Conservation (phyloP, 2,888 invertebrate genomes). For the Rhabditophanes sp. region DNA sequence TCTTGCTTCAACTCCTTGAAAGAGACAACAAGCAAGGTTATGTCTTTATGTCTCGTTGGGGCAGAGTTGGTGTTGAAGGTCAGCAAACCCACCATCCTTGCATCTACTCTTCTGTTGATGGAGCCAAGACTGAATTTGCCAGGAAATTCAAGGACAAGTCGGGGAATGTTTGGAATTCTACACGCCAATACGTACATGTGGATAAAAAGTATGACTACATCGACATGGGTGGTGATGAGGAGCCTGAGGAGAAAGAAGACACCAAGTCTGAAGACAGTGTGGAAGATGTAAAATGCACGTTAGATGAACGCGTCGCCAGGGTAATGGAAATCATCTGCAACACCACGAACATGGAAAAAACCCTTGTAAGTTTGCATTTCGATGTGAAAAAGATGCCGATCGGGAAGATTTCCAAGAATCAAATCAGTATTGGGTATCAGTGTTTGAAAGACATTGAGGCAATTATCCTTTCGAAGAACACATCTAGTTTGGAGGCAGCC, state of each 20-base stretch:
- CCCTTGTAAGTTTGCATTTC: conserved; percentile 47
- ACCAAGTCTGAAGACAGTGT: conserved; percentile 66
- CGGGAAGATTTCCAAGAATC: conserved; percentile 77
- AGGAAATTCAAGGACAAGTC: conserved; percentile 4
- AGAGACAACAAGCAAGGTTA: conserved; percentile 44
- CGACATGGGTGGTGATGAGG: not conserved
- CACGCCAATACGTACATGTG: conserved; percentile 52
- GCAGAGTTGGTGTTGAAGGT: no score
- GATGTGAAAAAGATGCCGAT: conserved; percentile 95
- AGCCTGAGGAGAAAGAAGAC: conserved; percentile 43
- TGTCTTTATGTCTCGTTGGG: conserved; percentile 50
- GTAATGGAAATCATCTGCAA: no score
- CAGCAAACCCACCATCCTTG: no score
- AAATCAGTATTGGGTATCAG: conserved; percentile 68
- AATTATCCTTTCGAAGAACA: conserved; percentile 11
- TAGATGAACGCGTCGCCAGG: conserved; percentile 84
- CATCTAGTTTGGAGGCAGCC: conserved; percentile 57
- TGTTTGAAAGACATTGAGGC: conserved; percentile 53
- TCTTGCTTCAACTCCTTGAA: conserved; percentile 49
- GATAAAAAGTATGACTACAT: conserved; percentile 67
- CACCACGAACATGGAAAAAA: no score
- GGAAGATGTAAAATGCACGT: conserved; percentile 73
- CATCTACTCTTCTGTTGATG: conserved; percentile 10
- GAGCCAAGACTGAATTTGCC: conserved; percentile 27
- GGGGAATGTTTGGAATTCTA: conserved; percentile 4